Conservation (phyloP, 1,140 invertebrate genomes). For the Lucilia cuprina region DNA sequence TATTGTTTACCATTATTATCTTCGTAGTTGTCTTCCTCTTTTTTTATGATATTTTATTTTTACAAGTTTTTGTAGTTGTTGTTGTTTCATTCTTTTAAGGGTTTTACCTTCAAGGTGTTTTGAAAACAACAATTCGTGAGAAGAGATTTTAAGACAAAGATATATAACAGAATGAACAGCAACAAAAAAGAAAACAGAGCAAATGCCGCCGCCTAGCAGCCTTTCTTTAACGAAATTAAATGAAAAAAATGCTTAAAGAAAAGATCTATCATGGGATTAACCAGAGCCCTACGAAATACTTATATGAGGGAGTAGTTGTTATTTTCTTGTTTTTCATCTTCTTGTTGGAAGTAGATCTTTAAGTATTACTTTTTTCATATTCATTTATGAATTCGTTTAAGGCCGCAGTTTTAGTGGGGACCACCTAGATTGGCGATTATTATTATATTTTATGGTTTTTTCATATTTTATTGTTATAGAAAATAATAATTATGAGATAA, state of each 20-base stretch:
- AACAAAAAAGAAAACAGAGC: not conserved
- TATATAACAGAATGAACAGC: not conserved
- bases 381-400: not conserved
- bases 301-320: not conserved
- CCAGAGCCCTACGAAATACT: not conserved
- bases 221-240: not conserved
- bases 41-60: not conserved
- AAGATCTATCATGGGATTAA: conserved; percentile 17
- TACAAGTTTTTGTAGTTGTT: not conserved
- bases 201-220: not conserved
- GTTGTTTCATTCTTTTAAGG: not conserved
- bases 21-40: not conserved
- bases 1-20: not conserved
- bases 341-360: not conserved
- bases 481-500: not conserved
- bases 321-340: not conserved
- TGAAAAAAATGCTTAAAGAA: not conserved
- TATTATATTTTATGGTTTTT: not conserved
- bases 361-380: not conserved
- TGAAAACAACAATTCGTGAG: conserved; percentile 6
- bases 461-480: not conserved
- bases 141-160: conserved; percentile 6
- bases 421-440: not conserved
- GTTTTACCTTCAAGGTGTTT: conserved; percentile 14
- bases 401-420: not conserved